phyloP scores from a whole-genome alignment of 2,797 vertebrate species.

The Chaunax sp. region DNA sequence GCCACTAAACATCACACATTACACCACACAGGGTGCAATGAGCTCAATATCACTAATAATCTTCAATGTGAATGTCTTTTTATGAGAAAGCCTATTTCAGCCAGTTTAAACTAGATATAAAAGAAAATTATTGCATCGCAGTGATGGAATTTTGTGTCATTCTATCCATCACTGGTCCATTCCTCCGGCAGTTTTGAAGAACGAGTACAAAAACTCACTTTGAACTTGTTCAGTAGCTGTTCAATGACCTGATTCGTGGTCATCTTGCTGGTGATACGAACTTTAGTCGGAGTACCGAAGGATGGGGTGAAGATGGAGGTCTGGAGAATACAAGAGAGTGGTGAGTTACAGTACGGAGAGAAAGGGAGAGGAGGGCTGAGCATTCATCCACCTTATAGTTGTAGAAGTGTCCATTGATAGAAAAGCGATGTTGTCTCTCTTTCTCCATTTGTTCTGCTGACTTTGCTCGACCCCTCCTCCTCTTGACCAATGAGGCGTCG shows the following conservation, averaged over 20 bases:
- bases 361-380: too few species aligned
- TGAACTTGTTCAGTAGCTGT: conserved; percentile 93
- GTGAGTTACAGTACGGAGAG: background rate
- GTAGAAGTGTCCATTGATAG: conserved; percentile 95
- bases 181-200: background rate
- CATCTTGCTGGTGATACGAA: conserved; percentile 90
- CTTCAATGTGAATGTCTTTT: too few species aligned
- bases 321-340: conserved; percentile 67
- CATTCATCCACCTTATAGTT: conserved; percentile 82
- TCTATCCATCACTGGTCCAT: background rate
- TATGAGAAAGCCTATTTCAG: too few species aligned
- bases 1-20: too few species aligned
- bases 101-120: too few species aligned
- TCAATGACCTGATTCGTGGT: conserved; percentile 90
- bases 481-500: conserved; percentile 83
- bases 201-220: conserved; percentile 77
- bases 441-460: conserved; percentile 71
- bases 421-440: conserved; percentile 87
- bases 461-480: conserved; percentile 76
- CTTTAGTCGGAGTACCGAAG: conserved; percentile 91
- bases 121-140: too few species aligned
- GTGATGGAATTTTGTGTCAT: too few species aligned
- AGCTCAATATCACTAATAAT: too few species aligned
- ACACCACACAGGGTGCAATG: too few species aligned
- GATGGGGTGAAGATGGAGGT: conserved; percentile 93